Evolutionary conservation across 2,113 vertebrate species (phyloP), one percentile per base, ranked within the genome.

Genomic region (Platysternon megacephalum): DNA sequence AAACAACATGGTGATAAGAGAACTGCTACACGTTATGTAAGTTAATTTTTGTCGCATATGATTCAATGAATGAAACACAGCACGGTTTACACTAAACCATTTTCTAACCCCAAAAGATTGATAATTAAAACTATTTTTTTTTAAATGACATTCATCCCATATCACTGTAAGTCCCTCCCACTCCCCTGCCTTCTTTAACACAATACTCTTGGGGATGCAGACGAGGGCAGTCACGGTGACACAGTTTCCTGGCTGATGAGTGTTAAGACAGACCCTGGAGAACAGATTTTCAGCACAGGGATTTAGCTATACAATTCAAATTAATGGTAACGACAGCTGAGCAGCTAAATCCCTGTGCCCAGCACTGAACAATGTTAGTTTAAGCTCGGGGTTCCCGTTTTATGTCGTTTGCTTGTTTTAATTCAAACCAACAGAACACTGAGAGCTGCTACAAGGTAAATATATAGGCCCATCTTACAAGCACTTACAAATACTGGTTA

Each of bases 301-400:
- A 76, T 85, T 96, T 87, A 87, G 61, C 7, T 79, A 92, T 87
- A 32, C 42, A 42, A 46, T 42, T 84, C 53, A 39, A 85, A 5
- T 79, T 88, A 93, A 82, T 0, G 0, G 49, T 17, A 79, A 28
- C 0, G 0, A 78, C 80, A 87, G 79, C 76, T 84, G 49, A 80
- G 48, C 52, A 93, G 29, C 21, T 72, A 88, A 90, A 24, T 24
- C 32, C 90, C 19, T 53, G 26, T 65, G 46, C 0, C 0, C 0
- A 89, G 61, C 61, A 87, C 14, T 74, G 92, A 65, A 74, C 35
- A 13, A 8, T 91, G 3, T 74, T 28, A 85, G 91, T n/a, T 86
- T 53, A 92, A 91, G 42, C 44, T 68, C 68, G 56, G 4, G 16
- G 4, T 2, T 83, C 91, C 82, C 0, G 26, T 83, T 39, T 83